Conservation (phyloP, 2,797 vertebrate genomes). For the Etheostoma perlongum region DNA sequence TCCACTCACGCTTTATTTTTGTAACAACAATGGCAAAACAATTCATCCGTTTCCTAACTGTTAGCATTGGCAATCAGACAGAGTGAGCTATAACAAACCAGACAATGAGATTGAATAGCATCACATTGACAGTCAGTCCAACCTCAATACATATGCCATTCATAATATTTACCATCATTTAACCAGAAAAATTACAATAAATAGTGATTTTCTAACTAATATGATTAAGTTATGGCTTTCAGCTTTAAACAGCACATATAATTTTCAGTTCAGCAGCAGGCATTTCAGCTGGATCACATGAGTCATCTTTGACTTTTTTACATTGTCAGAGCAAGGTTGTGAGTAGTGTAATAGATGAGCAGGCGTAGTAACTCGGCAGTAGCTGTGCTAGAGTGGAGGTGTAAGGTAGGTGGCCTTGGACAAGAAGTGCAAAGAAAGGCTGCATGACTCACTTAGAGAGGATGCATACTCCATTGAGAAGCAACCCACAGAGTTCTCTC, state of each 20-base stretch:
- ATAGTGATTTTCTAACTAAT: conserved; percentile 3
- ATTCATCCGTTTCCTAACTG: background rate
- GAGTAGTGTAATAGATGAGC: conserved; percentile 65
- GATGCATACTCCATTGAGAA: conserved; percentile 65
- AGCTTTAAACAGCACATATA: conserved; percentile 21
- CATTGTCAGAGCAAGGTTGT: conserved; percentile 43
- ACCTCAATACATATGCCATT: background rate
- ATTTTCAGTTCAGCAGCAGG: conserved; percentile 40
- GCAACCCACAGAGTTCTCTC: conserved; percentile 64
- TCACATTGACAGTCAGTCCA: conserved; percentile 1
- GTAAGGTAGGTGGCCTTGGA: conserved; percentile 76
- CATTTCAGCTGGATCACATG: conserved; percentile 41
- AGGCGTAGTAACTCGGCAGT: conserved; percentile 60
- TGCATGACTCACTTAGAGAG: conserved; percentile 73
- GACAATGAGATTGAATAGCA: background rate
- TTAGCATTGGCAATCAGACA: background rate
- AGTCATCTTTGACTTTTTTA: conserved; percentile 58
- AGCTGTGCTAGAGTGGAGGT: conserved; percentile 67
- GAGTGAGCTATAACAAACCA: background rate
- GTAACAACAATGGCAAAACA: background rate
- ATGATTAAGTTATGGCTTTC: conserved; percentile 17
- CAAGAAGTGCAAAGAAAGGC: conserved; percentile 71
- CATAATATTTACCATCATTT: conserved; percentile 14
- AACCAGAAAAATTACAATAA: background rate
- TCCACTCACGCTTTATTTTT: background rate